Evolutionary conservation across 2,113 vertebrate genomes (phyloP), one percentile per base, ranked within the genome.

Genomic region (Eira barbara): DNA sequence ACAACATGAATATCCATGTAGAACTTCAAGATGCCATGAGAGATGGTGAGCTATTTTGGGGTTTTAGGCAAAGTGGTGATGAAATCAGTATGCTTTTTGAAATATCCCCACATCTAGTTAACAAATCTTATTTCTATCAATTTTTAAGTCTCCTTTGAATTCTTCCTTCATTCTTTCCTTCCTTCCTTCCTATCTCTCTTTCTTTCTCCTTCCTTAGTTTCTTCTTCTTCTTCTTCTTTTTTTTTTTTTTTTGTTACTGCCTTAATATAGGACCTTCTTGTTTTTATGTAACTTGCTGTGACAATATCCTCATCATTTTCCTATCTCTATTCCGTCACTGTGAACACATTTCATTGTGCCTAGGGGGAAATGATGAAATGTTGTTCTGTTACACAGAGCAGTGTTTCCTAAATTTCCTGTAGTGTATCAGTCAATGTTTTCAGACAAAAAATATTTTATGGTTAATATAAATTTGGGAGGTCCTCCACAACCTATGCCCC

Each of bases 1-100:
- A 8, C 12, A 52, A 61, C 17, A 36, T 0, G 4, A 0, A 0
- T 80, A 23, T 17, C 12, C 17, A 81, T 7, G 36, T 4, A 7
- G 47, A 31, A 76, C 7, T 74, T 83, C 55, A 78, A 15, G 9
- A 31, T 87, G 59, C 52, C 61, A 0, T 9, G 15, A 96, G 39
- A 84, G 61, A 55, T 7, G 18, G 2, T 55, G 4, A 90, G 34
- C n/a, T 20, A 12, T 47, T 47, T 39, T 3, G 6, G 14, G 25
- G 8, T 93, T 95, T 79, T 57, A 61, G 55, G 27, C 23, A n/a
- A 63, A 27, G 29, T 15, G 7, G 18, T 59, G 34, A 82, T 29
- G 39, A 12, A 81, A 34, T 49, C 14, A 14, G 73, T 6, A 6
- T 17, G 2, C 73, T 25, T 65, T 52, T 27, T 47, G 86, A 74